Percentiles rank a stretch among this genome's conserved stretches.
phyloP scores from a whole-genome alignment of 2,797 vertebrate species.

The Fringilla coelebs region DNA sequence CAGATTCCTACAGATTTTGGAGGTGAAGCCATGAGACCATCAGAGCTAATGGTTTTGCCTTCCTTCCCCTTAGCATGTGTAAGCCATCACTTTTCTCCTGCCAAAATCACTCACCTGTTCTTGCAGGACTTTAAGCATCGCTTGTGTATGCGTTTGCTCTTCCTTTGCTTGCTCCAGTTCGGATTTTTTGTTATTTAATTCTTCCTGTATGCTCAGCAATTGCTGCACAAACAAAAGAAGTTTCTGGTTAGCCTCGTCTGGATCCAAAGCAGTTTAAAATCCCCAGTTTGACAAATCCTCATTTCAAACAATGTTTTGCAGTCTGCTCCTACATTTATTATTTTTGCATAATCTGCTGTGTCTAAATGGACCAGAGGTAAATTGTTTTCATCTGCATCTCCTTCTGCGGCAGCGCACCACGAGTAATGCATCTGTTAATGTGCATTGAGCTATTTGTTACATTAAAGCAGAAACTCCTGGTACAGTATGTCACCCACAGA shows the following conservation, averaged over 20 bases:
- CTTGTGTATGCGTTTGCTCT: conserved; percentile 82
- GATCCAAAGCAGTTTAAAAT: not conserved
- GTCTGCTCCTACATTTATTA: not conserved
- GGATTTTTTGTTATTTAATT: conserved; percentile 86
- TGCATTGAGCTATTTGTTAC: not conserved
- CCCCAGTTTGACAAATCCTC: not conserved
- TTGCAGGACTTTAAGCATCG: conserved; percentile 80
- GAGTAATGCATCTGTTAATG: not conserved
- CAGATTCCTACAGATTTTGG: not conserved
- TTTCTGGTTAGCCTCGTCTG: not conserved
- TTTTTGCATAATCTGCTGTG: not conserved
- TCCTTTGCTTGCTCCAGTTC: conserved; percentile 91
- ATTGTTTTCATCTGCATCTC: conserved; percentile 20
- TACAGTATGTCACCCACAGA: conserved; percentile 14
- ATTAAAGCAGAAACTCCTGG: conserved; percentile 4
- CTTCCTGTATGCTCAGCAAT: conserved; percentile 88
- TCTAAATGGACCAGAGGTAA: conserved; percentile 22
- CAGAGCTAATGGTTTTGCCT: not conserved
- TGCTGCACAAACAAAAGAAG: conserved; percentile 79
- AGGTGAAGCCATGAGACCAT: not conserved
- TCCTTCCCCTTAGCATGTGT: not conserved
- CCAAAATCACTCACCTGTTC: conserved; percentile 80
- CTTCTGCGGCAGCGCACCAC: not conserved
- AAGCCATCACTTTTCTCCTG: not conserved
- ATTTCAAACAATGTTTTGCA: conserved; percentile 3